Conservation (phyloP, 1,140 invertebrate species). For the Drosophila pruinosa region DNA sequence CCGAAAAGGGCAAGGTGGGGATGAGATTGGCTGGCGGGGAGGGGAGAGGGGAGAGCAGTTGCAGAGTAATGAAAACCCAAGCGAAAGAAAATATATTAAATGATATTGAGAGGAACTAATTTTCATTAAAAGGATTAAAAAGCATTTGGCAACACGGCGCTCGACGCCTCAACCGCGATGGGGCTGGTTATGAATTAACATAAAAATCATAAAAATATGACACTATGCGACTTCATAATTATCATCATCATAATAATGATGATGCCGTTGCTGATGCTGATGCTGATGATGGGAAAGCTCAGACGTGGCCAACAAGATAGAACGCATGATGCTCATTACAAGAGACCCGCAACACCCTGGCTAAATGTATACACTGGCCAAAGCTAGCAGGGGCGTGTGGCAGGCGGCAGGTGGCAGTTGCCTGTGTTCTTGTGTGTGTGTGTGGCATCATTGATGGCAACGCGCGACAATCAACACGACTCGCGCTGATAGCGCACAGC, state of each 20-base stretch:
- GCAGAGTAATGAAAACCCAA: slow-evolving; percentile 49
- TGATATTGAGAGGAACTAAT: slow-evolving; percentile 82
- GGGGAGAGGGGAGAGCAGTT: neutral
- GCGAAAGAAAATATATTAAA: slow-evolving; percentile 81
- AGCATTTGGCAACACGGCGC: slow-evolving; percentile 59
- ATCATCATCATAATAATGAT: slow-evolving; percentile 23
- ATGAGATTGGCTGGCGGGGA: neutral
- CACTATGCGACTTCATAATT: slow-evolving; percentile 55
- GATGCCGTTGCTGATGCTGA: neutral
- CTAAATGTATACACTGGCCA: slow-evolving; percentile 29
- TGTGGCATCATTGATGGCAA: slow-evolving; percentile 65
- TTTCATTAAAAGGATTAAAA: slow-evolving; percentile 83
- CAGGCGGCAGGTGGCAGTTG: slow-evolving; percentile 10
- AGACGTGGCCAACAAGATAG: slow-evolving; percentile 1
- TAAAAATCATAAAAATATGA: slow-evolving; percentile 82
- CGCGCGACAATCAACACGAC: slow-evolving; percentile 75
- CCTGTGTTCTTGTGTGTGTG: neutral
- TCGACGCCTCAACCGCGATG: slow-evolving; percentile 42
- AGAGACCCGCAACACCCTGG: slow-evolving; percentile 30
- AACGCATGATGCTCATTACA: slow-evolving; percentile 69
- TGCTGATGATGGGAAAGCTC: neutral
- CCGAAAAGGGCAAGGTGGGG: neutral
- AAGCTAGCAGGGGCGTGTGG: neutral
- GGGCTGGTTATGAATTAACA: slow-evolving; percentile 76
- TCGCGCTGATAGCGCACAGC: slow-evolving; percentile 63